Percentiles rank a stretch among this genome's conserved stretches.
Conservation (phyloP, 2,888 invertebrate genomes). For the Omphaloscelis lunosa region DNA sequence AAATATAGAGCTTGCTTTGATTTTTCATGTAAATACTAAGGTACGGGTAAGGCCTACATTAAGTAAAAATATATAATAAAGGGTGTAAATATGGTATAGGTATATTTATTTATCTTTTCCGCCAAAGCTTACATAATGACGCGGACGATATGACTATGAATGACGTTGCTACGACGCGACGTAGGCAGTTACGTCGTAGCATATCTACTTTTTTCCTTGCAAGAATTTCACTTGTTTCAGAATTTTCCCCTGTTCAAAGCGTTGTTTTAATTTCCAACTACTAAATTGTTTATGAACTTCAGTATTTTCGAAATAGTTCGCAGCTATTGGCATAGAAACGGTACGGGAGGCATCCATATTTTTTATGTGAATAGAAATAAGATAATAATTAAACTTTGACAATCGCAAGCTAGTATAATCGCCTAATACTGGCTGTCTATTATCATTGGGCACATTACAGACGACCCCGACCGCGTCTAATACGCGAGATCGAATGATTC, state of each 20-base stretch:
- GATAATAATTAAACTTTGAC: constrained; percentile 73
- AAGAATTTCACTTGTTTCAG: constrained; percentile 11
- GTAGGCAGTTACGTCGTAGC: not conserved
- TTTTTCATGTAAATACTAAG: not conserved
- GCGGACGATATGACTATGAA: not conserved
- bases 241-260: constrained; percentile 29
- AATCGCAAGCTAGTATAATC: constrained; percentile 76
- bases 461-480: constrained; percentile 79
- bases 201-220: not conserved
- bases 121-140: not conserved
- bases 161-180: not conserved
- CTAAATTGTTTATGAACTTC: not conserved
- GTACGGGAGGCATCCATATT: not conserved
- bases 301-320: constrained; percentile 1
- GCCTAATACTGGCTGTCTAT: constrained; percentile 84
- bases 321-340: not conserved
- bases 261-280: constrained; percentile 1
- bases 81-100: not conserved
- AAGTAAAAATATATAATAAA: not conserved
- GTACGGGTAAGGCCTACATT: not conserved
- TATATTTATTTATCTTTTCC: not conserved
- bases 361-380: not conserved
- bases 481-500: constrained; percentile 86
- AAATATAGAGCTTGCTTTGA: not conserved
- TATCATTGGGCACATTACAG: constrained; percentile 85